Evolutionary conservation across 2,888 invertebrate species (phyloP), one percentile per base, ranked within the genome.

Genomic region (Sarcophaga carnaria): DNA sequence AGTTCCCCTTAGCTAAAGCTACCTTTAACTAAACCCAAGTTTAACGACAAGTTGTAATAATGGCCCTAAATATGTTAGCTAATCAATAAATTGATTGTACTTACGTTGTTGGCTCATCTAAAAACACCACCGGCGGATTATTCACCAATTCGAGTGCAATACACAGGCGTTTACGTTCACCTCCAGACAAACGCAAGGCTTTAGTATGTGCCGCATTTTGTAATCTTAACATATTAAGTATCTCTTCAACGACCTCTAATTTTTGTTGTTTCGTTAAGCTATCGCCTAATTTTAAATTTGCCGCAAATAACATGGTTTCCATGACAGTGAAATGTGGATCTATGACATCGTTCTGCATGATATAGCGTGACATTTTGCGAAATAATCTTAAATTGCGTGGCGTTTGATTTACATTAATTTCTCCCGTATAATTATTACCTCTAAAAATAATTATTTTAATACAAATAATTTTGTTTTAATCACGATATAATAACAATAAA

Each of bases 51-150:
- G 1, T 22, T 22, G 22, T 22, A 22, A 22, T 22, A 22, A 22
- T 22, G 22, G 22, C 22, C 22, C 1, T 22, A 37, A 8, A 6
- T 37, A 27, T 27, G 27, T 0, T 27, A 1, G 49, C 49, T 49
- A 11, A 49, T 12, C 14, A 3, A 49, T 8, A 49, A 2, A 49
- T 12, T 49, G 6, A 45, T 47, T 10, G 37, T 14, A 89, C 91
- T 95, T 94, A 99, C 98, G 98, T 98, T 4, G 99, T 99, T 0
- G 99, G 99, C 92, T 99, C 99, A 93, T 99, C 99, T 85, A 99
- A 95, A 93, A 99, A 99, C 93, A 99, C 95, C 10, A 99, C 96
- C 0, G 99, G 98, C 2, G 99, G 99, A 93, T 99, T 99, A 93
- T 98, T 98, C 1, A 94, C 96, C 45, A 99, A 94, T 92, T 99